Conservation (phyloP, 1,140 invertebrate species). For the Lordiphosa mommai region DNA sequence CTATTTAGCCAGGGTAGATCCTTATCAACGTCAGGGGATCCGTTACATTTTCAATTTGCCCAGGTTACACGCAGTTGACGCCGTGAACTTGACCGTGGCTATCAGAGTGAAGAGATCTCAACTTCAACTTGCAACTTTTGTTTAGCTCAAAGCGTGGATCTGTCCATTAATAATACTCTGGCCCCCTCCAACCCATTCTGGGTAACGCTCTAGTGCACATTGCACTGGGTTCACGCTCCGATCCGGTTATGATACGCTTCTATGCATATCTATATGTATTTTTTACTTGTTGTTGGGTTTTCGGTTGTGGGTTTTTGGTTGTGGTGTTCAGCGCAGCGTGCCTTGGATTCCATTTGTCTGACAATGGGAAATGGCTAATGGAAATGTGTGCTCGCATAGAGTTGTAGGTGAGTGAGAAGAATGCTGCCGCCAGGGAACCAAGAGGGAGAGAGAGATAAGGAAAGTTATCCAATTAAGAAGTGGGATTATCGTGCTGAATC, state of each 20-base stretch:
- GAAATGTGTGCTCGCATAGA: slow-evolving; percentile 42
- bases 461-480: slow-evolving; percentile 64
- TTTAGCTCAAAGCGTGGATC: slow-evolving; percentile 55
- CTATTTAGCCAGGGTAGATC: slow-evolving; percentile 53
- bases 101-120: slow-evolving; percentile 62
- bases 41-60: slow-evolving; percentile 76
- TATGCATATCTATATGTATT: slow-evolving; percentile 29
- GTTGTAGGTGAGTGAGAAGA: slow-evolving; percentile 35
- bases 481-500: slow-evolving; percentile 50
- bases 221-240: slow-evolving; percentile 58
- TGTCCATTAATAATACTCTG: slow-evolving; percentile 66
- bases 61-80: slow-evolving; percentile 64
- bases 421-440: background rate
- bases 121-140: slow-evolving; percentile 37
- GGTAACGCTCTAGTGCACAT: slow-evolving; percentile 58
- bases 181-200: slow-evolving; percentile 6
- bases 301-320: background rate
- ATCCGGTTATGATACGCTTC: slow-evolving; percentile 76
- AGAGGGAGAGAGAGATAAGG: slow-evolving; percentile 34
- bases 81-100: slow-evolving; percentile 79
- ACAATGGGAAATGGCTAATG: slow-evolving; percentile 39
- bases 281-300: background rate
- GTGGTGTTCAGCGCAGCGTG: slow-evolving; percentile 61
- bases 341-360: slow-evolving; percentile 62
- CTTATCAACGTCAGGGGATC: slow-evolving; percentile 51